Percentiles rank a stretch among this genome's conserved stretches.
phyloP scores from a whole-genome alignment of 2,888 invertebrate species.

The Sipha maydis region DNA sequence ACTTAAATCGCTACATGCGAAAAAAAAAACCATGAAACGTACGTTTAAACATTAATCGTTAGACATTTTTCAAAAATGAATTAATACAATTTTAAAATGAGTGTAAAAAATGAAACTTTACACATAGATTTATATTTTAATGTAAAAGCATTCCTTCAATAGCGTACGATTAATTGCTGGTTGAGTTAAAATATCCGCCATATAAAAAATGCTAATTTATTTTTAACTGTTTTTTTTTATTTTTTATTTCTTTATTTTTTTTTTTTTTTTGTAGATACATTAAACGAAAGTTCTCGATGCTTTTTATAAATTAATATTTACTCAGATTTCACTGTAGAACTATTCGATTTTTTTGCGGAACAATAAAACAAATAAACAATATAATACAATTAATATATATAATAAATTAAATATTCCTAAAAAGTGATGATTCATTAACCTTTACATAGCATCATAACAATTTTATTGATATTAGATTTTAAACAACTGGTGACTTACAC shows the following conservation, averaged over 20 bases:
- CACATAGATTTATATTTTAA: background rate
- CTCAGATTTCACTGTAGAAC: background rate
- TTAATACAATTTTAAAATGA: background rate
- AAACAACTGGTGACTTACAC: too few relatives aligned
- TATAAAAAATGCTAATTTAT: background rate
- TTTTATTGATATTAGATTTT: too few relatives aligned
- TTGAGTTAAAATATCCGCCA: background rate
- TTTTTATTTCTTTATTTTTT: too few relatives aligned
- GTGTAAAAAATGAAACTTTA: background rate
- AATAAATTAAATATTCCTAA: background rate
- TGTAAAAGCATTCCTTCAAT: background rate
- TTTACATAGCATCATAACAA: too few relatives aligned
- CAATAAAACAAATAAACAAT: background rate
- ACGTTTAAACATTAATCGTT: background rate
- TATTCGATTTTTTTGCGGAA: background rate
- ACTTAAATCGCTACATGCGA: background rate
- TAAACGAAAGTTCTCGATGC: background rate
- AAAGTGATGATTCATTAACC: background rate
- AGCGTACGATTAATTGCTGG: background rate
- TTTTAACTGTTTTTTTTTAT: background rate
- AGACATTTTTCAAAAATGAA: background rate
- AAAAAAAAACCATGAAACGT: background rate
- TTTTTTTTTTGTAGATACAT: background rate
- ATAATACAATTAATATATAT: too few relatives aligned
- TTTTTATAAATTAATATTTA: background rate